Percentiles rank a stretch among this genome's conserved stretches.
Conservation (phyloP, 2,888 invertebrate genomes). For the Aspidiotus rigidus region DNA sequence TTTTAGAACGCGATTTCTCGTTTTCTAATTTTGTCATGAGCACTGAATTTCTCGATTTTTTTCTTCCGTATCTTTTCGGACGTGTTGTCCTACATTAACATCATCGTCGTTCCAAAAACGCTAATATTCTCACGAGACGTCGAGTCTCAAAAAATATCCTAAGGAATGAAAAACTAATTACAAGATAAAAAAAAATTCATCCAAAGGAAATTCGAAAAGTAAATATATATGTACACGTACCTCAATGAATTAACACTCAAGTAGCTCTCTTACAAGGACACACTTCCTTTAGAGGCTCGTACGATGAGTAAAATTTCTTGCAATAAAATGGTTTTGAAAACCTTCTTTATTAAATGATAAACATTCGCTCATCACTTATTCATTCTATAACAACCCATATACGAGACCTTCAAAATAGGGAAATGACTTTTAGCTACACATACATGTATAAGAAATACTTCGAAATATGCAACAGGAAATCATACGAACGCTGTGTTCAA, state of each 20-base stretch:
- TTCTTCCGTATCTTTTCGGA: too few relatives aligned
- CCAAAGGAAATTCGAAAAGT: not conserved
- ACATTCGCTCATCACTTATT: not conserved
- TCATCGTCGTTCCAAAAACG: too few relatives aligned
- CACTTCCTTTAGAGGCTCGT: not conserved
- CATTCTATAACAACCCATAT: not conserved
- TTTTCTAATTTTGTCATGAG: too few relatives aligned
- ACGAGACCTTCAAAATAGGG: not conserved
- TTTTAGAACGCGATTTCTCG: too few relatives aligned
- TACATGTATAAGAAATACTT: not conserved
- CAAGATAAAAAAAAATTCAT: not conserved
- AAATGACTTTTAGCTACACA: not conserved
- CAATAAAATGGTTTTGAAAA: constrained; percentile 14
- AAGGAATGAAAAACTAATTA: not conserved
- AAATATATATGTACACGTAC: constrained; percentile 5
- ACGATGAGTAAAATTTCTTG: not conserved
- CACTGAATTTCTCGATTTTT: too few relatives aligned
- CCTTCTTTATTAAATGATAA: constrained; percentile 5
- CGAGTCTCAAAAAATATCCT: constrained; percentile 10
- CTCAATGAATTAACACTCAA: not conserved
- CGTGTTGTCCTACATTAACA: too few relatives aligned
- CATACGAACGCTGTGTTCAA: too few relatives aligned
- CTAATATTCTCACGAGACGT: not conserved
- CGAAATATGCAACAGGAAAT: too few relatives aligned
- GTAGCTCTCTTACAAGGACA: constrained; percentile 1